phyloP scores from a whole-genome alignment of 2,888 invertebrate species.

The Tachina grossa region DNA sequence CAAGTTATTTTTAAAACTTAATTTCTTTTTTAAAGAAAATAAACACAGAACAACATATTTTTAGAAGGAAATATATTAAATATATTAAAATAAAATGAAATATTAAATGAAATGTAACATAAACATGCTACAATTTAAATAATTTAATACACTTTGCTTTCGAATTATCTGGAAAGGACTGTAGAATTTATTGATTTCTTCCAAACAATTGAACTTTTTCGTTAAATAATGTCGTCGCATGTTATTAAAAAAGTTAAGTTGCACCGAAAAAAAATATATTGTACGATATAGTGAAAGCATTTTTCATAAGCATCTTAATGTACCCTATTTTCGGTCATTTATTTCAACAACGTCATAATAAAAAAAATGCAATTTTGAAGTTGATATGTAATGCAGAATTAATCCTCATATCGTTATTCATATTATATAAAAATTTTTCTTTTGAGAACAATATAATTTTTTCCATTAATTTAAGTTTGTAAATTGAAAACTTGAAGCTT shows the following conservation, averaged over 20 bases:
- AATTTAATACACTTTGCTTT: conserved; percentile 80
- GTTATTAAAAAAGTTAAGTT: conserved; percentile 41
- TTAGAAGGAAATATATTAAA: conserved; percentile 83
- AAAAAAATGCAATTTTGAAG: too few species aligned
- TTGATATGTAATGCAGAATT: too few species aligned
- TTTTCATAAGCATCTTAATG: background rate
- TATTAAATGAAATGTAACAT: background rate
- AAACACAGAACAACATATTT: background rate
- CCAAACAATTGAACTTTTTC: conserved; percentile 89
- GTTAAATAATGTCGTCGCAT: conserved; percentile 81
- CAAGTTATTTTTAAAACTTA: background rate
- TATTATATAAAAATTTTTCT: too few species aligned
- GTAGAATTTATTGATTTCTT: conserved; percentile 89
- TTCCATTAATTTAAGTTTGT: too few species aligned
- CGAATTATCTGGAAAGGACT: conserved; percentile 76
- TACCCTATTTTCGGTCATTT: background rate
- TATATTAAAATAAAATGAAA: background rate
- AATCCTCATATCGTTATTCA: too few species aligned
- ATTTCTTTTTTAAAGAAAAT: too few species aligned
- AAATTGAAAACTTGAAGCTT: too few species aligned
- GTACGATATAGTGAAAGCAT: background rate
- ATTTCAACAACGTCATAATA: too few species aligned
- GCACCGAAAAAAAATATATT: background rate
- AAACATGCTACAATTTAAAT: background rate
- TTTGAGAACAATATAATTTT: too few species aligned